Base-by-base conservation (phyloP, 2,888 invertebrate genomes). In the Silvanus unidentatus region DNA sequence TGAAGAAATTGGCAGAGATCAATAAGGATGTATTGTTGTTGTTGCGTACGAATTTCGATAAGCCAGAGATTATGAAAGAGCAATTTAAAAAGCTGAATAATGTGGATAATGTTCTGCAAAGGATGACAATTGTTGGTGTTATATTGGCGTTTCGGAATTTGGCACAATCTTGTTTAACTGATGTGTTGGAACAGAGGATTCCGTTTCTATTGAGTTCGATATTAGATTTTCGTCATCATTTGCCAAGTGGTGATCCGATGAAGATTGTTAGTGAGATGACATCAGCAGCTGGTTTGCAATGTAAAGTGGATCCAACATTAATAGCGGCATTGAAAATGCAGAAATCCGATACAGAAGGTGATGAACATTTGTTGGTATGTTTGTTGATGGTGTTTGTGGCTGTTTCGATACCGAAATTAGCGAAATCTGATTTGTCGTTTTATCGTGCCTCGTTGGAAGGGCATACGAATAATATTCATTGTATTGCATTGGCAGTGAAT, bases 401-500 rank as follows among this genome's bases (percentile, higher is more conserved):
- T 0, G 96, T 99, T 11, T 94, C 97, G 0, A 86, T 99, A 57
- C 98, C 98, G 1, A 89, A 93, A 70, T 76, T 99, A 40, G 96
- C 98, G 1, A 81, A 88, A 47, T 88, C 84, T 59, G 96, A 97
- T 48, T 84, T 83, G 42, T 92, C 95, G 0, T 90, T 92, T 61
- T 92, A 91, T 66, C 78, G 89, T 46, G 88, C 92, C 0, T 88
- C 90, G 1, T 74, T 89, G 45, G 87, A 90, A 75, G 96, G 95
- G 0, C 97, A 99, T 68, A 85, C 92, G n/a, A 99, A 99, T 73
- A 99, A 99, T 70, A 94, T 93, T 49, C 99, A 99, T 70, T 99
- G 99, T 66, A 88, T 99, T 79, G 95, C 98, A 1, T 83, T 92
- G 36, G 96, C 97, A 0, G 89, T 98, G 30, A 96, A 95, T 66